Percentiles rank a stretch among this genome's conserved stretches.
These are phyloP conservation scores for Aphidius colemani DNA, from an alignment of 2,888 invertebrate genomes.

Conservation along the genomic window DNA sequence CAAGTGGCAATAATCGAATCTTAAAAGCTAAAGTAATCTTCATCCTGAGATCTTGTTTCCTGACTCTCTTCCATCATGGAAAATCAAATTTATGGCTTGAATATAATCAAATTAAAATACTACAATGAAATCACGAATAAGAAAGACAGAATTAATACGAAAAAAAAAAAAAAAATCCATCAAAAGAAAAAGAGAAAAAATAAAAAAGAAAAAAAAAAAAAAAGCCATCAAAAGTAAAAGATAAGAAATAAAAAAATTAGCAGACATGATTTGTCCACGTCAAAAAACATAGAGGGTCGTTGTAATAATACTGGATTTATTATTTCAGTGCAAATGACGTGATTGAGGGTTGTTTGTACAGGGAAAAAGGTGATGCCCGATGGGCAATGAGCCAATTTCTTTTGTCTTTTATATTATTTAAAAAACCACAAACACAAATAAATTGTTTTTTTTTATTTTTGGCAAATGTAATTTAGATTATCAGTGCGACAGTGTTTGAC, in stretches of 20 bases:
- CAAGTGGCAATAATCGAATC: conserved; percentile 27
- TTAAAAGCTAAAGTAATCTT: conserved; percentile 18
- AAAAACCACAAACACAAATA: too few relatives aligned
- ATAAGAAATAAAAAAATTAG: conserved; percentile 3
- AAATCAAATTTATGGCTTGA: conserved; percentile 28
- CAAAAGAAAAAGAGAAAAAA: neutral
- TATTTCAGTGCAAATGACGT: conserved; percentile 1
- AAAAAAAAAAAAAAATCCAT: conserved; percentile 17
- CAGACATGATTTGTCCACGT: too few relatives aligned
- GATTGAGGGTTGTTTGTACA: neutral
- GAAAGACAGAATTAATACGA: neutral
- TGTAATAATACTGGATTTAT: conserved; percentile 4
- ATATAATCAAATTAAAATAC: conserved; percentile 35
- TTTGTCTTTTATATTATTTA: too few relatives aligned
- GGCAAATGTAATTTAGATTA: conserved; percentile 39
- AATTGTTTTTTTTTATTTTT: conserved; percentile 2
- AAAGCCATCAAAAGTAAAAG: neutral
- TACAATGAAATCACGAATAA: conserved; percentile 27
- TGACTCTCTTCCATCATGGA: neutral
- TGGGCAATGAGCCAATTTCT: too few relatives aligned
- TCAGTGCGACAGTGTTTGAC: conserved; percentile 29
- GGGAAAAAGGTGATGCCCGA: too few relatives aligned
- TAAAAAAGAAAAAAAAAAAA: conserved; percentile 11
- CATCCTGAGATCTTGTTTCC: conserved; percentile 19
- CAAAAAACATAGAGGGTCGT: neutral